Evolutionary conservation across 2,113 vertebrate genomes (phyloP).

Genomic region (Cairina moschata): DNA sequence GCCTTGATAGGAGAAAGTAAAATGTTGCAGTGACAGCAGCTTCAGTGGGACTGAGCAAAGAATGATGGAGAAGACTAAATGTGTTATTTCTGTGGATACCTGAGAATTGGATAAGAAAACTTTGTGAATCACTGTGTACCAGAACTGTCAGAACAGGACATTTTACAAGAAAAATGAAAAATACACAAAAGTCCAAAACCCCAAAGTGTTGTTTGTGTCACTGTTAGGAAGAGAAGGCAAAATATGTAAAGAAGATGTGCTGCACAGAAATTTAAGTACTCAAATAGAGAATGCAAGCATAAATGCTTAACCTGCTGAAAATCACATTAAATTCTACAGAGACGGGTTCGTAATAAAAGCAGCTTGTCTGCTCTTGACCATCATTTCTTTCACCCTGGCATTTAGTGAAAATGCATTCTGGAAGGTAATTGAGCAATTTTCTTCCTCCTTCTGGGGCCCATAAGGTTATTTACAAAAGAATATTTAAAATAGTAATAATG

Average conservation of each 20-base stretch:
- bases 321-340: conserved; percentile 9
- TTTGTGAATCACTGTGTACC: conserved; percentile 32
- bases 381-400: conserved; percentile 37
- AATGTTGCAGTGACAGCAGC: conserved; percentile 75
- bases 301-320: conserved; percentile 32
- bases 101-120: conserved; percentile 72
- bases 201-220: background rate
- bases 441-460: conserved; percentile 26
- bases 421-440: conserved; percentile 46
- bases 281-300: background rate
- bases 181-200: background rate
- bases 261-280: conserved; percentile 25
- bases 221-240: conserved; percentile 27
- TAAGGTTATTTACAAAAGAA: conserved; percentile 61
- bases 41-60: conserved; percentile 71
- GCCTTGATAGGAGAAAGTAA: conserved; percentile 75
- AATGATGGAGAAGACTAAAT: conserved; percentile 60
- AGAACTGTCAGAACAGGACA: conserved; percentile 56
- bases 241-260: conserved; percentile 21
- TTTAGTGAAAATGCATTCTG: conserved; percentile 4
- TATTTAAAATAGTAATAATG: conserved; percentile 28
- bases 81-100: conserved; percentile 52
- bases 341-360: background rate
- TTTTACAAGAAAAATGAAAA: background rate
- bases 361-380: conserved; percentile 20